These are phyloP conservation scores for Yponomeuta malinellus DNA, from an alignment of 2,888 invertebrate genomes.

Conservation along the genomic window DNA sequence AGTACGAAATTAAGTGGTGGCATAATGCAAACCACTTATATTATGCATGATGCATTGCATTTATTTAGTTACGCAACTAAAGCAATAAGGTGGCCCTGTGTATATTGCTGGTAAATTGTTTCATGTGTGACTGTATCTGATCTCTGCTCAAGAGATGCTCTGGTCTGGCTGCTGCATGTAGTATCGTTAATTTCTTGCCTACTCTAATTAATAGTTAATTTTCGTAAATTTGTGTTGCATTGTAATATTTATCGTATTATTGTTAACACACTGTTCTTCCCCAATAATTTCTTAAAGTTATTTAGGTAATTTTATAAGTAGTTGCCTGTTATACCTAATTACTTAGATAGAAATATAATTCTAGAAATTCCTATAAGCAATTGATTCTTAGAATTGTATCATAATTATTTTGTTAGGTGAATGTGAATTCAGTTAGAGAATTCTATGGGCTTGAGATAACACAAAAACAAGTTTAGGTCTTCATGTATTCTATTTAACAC, in stretches of 20 bases:
- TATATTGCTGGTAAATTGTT: no score
- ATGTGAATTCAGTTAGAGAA: background rate
- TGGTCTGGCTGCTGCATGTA: background rate
- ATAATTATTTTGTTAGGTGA: background rate
- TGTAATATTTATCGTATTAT: no score
- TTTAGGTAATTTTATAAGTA: slow-evolving; percentile 8
- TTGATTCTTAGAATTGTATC: slow-evolving; percentile 13
- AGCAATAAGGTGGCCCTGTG: slow-evolving; percentile 9
- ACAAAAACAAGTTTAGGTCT: no score
- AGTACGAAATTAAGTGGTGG: background rate
- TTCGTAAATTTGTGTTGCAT: background rate
- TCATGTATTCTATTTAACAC: no score
- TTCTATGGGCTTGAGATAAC: background rate
- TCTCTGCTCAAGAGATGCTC: background rate
- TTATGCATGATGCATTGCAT: background rate
- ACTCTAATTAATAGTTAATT: background rate
- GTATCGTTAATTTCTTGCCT: background rate
- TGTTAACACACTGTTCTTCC: no score
- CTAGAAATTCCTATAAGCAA: slow-evolving; percentile 12
- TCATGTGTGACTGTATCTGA: background rate
- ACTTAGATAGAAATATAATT: slow-evolving; percentile 13
- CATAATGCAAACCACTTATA: background rate
- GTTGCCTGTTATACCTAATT: slow-evolving; percentile 13
- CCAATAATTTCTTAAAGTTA: background rate
- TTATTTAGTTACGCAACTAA: background rate